Evolutionary conservation across 2,113 vertebrate genomes (phyloP), one percentile per base, ranked within the genome.

Genomic region (Syngnathoides biaculeatus): DNA sequence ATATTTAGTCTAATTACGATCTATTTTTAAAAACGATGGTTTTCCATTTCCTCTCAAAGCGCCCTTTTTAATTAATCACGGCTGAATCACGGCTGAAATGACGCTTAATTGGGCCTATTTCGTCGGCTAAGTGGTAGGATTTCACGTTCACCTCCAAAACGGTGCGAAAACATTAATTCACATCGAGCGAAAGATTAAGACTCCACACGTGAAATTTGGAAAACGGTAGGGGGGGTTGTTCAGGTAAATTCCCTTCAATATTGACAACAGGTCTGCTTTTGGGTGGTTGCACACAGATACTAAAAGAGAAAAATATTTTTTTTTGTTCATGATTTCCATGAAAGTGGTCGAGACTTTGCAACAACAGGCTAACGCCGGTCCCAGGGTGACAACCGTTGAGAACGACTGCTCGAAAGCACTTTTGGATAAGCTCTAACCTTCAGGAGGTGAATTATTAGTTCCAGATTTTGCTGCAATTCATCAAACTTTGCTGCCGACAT

Each of bases 11-110:
- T 82, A 87, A 87, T 88, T 84, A 67, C 42, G 42, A 69, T 85
- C 85, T 89, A 82, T 87, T 89, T 85, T 87, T 83, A 79, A 86
- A 87, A 70, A 53, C 67, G 26, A 88, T 68, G 59, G 74, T 61
- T 78, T 71, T 80, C 50, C 38, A 68, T 72, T 72, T 57, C 24
- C 42, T 60, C 53, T 69, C 71, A 73, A 84, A 81, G 20, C 66
- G 60, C 56, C 74, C 62, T 67, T 78, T 73, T 50, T 63, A 68
- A 62, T 67, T 60, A 66, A 71, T 39, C 26, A 58, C 53, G 38
- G 39, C 58, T 73, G 61, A 66, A 71, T 39, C 26, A 58, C 53
- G 38, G 39, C 58, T 73, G 61, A 68, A 64, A 79, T 78, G 55
- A 48, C 11, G 53, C 68, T 77, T 82, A 84, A 80, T 62, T 61